Evolutionary conservation across 2,797 vertebrate species (phyloP).

Genomic region (Decapterus maruadsi): DNA sequence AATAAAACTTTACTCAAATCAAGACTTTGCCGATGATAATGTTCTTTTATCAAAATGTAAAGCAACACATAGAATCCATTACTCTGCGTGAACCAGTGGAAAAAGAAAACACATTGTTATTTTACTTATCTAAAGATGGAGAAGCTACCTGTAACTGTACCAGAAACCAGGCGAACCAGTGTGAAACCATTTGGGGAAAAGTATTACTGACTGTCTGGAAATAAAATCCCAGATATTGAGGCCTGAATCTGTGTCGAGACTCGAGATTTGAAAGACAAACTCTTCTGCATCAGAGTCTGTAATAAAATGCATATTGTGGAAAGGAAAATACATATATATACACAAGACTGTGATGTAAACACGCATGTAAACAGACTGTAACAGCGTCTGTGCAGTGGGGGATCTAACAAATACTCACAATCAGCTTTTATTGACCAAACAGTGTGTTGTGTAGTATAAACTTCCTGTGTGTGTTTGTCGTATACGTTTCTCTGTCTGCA

Average conservation of each 20-base stretch:
- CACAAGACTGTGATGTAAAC: not conserved
- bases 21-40: too few species aligned
- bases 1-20: not conserved
- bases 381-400: not conserved
- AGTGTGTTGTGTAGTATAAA: not conserved
- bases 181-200: not conserved
- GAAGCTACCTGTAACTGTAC: not conserved
- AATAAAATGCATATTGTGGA: not conserved
- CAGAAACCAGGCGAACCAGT: not conserved
- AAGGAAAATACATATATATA: too few species aligned
- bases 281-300: not conserved
- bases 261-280: not conserved
- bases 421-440: not conserved
- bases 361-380: not conserved
- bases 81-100: not conserved
- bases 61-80: too few species aligned
- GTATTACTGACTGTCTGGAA: not conserved
- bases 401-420: not conserved
- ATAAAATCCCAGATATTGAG: not conserved
- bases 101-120: not conserved
- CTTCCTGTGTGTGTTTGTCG: not conserved
- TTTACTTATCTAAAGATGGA: not conserved
- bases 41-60: not conserved
- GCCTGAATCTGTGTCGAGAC: not conserved
- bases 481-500: not conserved